Conservation (phyloP, 2,888 invertebrate species). For the Ormyrus thymus region DNA sequence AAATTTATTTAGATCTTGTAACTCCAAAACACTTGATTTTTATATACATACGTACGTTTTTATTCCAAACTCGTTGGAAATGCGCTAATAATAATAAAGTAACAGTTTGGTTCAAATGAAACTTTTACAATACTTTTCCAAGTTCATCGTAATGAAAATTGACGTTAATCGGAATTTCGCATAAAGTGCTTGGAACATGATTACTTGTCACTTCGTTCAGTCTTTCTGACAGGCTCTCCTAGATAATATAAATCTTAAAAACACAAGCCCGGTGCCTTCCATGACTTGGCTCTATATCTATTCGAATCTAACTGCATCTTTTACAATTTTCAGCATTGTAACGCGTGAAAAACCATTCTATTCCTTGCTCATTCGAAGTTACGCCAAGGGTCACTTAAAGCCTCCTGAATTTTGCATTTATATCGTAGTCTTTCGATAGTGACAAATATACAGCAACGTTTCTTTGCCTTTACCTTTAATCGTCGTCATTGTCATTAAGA, state of each 20-base stretch:
- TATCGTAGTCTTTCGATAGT: constrained; percentile 36
- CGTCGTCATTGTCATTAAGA: background rate
- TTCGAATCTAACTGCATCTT: constrained; percentile 12
- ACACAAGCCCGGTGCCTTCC: constrained; percentile 42
- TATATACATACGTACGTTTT: constrained; percentile 43
- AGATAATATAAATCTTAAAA: constrained; percentile 17
- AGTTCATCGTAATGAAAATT: constrained; percentile 49
- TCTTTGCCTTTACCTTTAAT: constrained; percentile 15
- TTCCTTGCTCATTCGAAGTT: constrained; percentile 32
- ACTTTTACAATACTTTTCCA: constrained; percentile 52
- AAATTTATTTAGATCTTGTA: constrained; percentile 50
- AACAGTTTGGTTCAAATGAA: constrained; percentile 32
- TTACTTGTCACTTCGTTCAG: constrained; percentile 42
- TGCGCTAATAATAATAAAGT: constrained; percentile 35
- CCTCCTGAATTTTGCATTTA: constrained; percentile 50
- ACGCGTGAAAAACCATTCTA: constrained; percentile 9
- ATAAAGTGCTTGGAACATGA: constrained; percentile 38
- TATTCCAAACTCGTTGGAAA: constrained; percentile 42
- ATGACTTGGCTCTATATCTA: constrained; percentile 30
- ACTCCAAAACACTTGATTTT: constrained; percentile 48
- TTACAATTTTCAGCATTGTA: constrained; percentile 9
- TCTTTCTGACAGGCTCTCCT: constrained; percentile 32
- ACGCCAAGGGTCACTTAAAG: constrained; percentile 38
- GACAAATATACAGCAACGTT: constrained; percentile 36
- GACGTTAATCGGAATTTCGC: constrained; percentile 30